Evolutionary conservation across 2,888 invertebrate genomes (phyloP).

Genomic region (Periphyllus acericola): DNA sequence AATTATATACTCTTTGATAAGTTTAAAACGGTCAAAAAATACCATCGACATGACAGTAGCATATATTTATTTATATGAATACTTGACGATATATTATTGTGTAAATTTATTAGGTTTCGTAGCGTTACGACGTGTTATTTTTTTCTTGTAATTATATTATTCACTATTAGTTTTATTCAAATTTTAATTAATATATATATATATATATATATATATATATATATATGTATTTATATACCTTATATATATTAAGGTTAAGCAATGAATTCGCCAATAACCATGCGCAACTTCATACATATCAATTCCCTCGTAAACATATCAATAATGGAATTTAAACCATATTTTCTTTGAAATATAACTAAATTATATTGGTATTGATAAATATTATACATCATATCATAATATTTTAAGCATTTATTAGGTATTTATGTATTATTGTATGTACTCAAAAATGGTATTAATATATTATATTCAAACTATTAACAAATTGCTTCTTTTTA

Average conservation of each 20-base stretch:
- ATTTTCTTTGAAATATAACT: constrained; percentile 30
- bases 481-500: neutral
- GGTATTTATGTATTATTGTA: constrained; percentile 57
- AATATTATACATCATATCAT: constrained; percentile 28
- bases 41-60: neutral
- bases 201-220: neutral
- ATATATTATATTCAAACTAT: constrained; percentile 56
- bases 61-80: neutral
- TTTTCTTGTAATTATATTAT: constrained; percentile 4
- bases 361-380: constrained; percentile 26
- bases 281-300: constrained; percentile 48
- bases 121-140: neutral
- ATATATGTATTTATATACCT: too few species aligned
- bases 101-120: constrained; percentile 16
- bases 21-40: neutral
- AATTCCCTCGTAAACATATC: constrained; percentile 53
- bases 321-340: constrained; percentile 52
- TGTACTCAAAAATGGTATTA: constrained; percentile 50
- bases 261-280: constrained; percentile 41
- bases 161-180: constrained; percentile 24
- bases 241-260: neutral
- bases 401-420: constrained; percentile 54
- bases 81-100: neutral
- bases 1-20: neutral
- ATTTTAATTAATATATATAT: neutral